phyloP scores from a whole-genome alignment of 2,888 invertebrate genomes.

The Ceriagrion tenellum region DNA sequence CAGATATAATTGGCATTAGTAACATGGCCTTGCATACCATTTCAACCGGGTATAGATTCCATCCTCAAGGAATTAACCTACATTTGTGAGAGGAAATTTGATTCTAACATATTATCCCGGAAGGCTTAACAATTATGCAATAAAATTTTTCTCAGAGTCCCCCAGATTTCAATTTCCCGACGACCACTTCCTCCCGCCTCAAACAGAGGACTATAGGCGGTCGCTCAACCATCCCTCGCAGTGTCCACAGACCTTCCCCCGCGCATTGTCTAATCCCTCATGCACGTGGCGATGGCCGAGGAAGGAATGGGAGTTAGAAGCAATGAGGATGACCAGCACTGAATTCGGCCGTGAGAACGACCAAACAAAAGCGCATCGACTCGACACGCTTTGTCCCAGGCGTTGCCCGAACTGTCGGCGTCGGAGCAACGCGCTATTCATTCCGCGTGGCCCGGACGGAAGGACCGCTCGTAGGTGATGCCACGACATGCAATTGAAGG shows the following conservation, averaged over 20 bases:
- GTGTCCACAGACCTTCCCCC: neutral
- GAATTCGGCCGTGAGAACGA: neutral
- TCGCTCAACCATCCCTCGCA: neutral
- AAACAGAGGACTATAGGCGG: neutral
- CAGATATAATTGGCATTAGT: too few species aligned
- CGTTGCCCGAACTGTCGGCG: neutral
- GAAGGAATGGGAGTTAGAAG: neutral
- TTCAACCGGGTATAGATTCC: too few species aligned
- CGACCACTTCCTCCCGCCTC: neutral
- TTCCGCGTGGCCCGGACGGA: neutral
- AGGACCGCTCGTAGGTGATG: neutral
- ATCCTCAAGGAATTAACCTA: neutral
- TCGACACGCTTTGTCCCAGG: neutral
- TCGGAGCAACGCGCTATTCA: neutral
- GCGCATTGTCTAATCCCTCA: conserved; percentile 2
- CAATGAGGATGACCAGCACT: neutral
- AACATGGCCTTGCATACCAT: too few species aligned
- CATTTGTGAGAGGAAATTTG: neutral
- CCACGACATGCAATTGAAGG: neutral
- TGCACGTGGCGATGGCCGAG: neutral
- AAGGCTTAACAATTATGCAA: neutral
- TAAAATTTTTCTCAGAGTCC: neutral
- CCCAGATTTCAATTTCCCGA: neutral
- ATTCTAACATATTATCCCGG: neutral
- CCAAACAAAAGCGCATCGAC: conserved; percentile 18